Conservation (phyloP, 2,113 vertebrate genomes). For the Poeciliopsis retropinna region DNA sequence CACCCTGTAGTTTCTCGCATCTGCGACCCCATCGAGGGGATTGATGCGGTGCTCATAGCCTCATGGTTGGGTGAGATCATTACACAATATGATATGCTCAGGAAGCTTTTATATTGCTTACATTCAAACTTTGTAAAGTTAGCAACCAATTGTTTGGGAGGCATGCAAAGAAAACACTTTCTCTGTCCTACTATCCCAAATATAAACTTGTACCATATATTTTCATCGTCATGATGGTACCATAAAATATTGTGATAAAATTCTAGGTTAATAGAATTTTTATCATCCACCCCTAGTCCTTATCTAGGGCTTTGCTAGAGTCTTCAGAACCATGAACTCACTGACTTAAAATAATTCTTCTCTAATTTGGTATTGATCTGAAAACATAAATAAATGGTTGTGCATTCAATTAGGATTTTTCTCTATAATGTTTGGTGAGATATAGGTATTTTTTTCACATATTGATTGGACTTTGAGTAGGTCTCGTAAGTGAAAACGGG, state of each 20-base stretch:
- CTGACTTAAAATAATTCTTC: no score
- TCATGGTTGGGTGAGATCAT: conserved; percentile 83
- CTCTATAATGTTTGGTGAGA: neutral
- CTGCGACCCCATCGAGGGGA: conserved; percentile 96
- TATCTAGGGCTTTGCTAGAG: neutral
- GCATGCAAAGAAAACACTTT: neutral
- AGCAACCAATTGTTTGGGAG: neutral
- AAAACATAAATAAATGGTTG: neutral
- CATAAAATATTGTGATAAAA: no score
- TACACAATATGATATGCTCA: neutral
- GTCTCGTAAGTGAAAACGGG: neutral
- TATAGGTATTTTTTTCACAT: neutral
- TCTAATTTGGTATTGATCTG: no score
- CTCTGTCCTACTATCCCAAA: neutral
- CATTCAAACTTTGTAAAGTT: neutral
- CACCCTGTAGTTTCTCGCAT: conserved; percentile 97
- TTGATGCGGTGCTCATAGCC: conserved; percentile 92
- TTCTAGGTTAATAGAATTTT: no score
- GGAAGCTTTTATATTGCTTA: neutral
- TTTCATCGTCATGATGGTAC: no score
- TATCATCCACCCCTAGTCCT: neutral
- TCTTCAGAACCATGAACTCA: neutral
- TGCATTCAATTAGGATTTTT: neutral
- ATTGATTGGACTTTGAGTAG: neutral
- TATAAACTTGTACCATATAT: neutral